A percentile compares a stretch with the other conserved stretches of the same genome.
phyloP scores from a whole-genome alignment of 1,140 invertebrate genomes.

The Drosophila kurseongensis region DNA sequence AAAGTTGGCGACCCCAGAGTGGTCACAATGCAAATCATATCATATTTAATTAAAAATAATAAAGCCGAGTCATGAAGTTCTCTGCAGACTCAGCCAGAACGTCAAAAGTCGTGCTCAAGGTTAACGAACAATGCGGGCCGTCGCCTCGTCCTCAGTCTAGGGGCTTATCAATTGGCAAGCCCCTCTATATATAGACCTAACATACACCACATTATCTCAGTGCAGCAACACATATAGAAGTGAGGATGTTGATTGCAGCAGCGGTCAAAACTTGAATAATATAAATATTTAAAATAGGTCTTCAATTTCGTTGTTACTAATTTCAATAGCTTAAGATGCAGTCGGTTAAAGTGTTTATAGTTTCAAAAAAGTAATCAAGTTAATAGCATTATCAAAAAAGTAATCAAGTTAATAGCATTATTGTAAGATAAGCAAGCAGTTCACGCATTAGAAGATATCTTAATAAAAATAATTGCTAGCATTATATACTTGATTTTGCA shows the following conservation, averaged over 20 bases:
- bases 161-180: slow-evolving; percentile 67
- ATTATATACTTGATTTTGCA: background rate
- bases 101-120: slow-evolving; percentile 73
- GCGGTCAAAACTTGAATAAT: too few relatives aligned
- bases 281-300: background rate
- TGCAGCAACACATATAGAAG: slow-evolving; percentile 25
- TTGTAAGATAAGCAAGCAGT: slow-evolving; percentile 8
- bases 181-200: slow-evolving; percentile 48
- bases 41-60: slow-evolving; percentile 82
- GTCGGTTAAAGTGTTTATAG: background rate
- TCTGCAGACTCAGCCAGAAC: slow-evolving; percentile 35
- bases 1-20: slow-evolving; percentile 60
- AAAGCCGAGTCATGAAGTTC: slow-evolving; percentile 72
- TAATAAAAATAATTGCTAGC: background rate
- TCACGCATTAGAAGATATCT: background rate
- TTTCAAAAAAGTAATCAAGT: background rate
- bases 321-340: background rate
- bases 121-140: slow-evolving; percentile 63
- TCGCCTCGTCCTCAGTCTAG: slow-evolving; percentile 20
- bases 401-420: background rate
- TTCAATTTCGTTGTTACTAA: background rate
- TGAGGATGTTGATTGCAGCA: slow-evolving; percentile 7
- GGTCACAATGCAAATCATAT: slow-evolving; percentile 77
- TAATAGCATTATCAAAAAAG: background rate
- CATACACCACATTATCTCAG: slow-evolving; percentile 50